phyloP scores from a whole-genome alignment of 1,140 invertebrate species.

The Whitmania pigra region DNA sequence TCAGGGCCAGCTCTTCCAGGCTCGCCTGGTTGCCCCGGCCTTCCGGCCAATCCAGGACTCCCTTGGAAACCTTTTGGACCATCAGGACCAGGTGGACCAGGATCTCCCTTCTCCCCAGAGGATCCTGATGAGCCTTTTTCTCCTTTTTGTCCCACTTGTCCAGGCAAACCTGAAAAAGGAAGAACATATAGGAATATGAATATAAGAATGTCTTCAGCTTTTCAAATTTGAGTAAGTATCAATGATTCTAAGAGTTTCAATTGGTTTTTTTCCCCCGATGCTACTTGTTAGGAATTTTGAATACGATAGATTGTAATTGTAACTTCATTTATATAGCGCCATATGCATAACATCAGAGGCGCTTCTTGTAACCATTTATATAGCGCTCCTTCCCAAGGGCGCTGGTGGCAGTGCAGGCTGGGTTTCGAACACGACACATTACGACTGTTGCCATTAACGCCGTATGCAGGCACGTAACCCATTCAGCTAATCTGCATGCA shows the following conservation, averaged over 20 bases:
- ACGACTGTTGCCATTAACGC: too few relatives aligned
- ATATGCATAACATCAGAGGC: too few relatives aligned
- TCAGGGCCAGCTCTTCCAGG: slow-evolving; percentile 16
- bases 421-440: too few relatives aligned
- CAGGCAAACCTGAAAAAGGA: background rate
- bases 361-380: too few relatives aligned
- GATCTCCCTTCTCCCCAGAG: slow-evolving; percentile 36
- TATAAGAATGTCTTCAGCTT: background rate
- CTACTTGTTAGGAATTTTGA: background rate
- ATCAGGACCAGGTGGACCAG: slow-evolving; percentile 52
- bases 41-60: background rate
- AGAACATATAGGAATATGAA: background rate
- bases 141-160: slow-evolving; percentile 18
- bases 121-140: slow-evolving; percentile 17
- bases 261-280: background rate
- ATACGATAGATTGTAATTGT: too few relatives aligned
- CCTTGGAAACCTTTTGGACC: slow-evolving; percentile 24
- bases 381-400: too few relatives aligned
- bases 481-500: too few relatives aligned
- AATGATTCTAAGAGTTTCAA: background rate
- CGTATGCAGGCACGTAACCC: too few relatives aligned
- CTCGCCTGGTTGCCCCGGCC: slow-evolving; percentile 18
- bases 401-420: too few relatives aligned
- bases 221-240: background rate
- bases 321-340: too few relatives aligned